phyloP scores from a whole-genome alignment of 2,113 vertebrate species.

The Rattus rattus region DNA sequence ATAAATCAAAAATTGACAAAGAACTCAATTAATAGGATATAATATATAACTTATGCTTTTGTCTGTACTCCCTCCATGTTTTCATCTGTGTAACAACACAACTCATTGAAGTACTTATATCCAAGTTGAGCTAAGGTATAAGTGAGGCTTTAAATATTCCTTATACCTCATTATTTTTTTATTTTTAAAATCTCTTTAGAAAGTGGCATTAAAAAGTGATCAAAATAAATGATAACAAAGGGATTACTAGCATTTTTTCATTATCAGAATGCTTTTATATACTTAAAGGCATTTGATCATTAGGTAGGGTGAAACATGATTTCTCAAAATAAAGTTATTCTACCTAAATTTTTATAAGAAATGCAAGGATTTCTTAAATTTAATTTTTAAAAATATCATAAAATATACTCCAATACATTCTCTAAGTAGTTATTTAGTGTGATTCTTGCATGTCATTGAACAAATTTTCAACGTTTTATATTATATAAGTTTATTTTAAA shows the following conservation, averaged over 20 bases:
- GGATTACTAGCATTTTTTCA: background rate
- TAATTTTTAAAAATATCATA: background rate
- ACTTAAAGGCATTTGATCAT: background rate
- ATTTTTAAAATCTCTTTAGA: constrained; percentile 16
- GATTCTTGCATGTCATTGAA: background rate
- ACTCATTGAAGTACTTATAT: constrained; percentile 25
- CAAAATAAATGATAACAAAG: constrained; percentile 26
- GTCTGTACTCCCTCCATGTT: background rate
- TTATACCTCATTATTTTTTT: constrained; percentile 36
- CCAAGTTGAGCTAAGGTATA: constrained; percentile 36
- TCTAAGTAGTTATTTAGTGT: background rate
- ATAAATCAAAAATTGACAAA: background rate
- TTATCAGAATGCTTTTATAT: background rate
- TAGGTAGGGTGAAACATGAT: background rate
- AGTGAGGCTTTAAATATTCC: constrained; percentile 57
- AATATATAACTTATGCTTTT: background rate
- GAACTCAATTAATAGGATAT: constrained; percentile 2
- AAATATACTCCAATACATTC: background rate
- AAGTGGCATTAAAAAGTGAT: background rate
- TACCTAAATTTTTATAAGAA: constrained; percentile 17
- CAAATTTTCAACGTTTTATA: background rate
- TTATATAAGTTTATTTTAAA: background rate
- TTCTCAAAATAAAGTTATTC: constrained; percentile 19
- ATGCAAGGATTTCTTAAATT: background rate
- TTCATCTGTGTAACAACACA: background rate